Percentiles rank a stretch among this genome's conserved stretches.
Evolutionary conservation across 2,113 vertebrate genomes (phyloP).

Genomic region (Camelus bactrianus): DNA sequence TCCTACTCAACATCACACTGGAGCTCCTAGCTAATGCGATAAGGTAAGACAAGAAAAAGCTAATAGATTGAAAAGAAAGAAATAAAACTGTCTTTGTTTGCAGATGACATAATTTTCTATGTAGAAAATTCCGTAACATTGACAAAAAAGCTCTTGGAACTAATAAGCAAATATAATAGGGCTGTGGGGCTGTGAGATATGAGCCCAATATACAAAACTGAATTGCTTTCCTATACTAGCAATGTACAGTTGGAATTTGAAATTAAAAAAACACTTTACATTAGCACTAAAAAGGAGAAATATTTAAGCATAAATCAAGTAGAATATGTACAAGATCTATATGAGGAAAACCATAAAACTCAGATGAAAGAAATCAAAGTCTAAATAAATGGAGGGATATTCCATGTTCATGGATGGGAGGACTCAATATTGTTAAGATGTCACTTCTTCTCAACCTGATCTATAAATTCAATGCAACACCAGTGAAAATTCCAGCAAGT

Average conservation of each 20-base stretch:
- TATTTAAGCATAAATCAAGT: constrained; percentile 9
- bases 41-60: neutral
- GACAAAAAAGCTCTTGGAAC: neutral
- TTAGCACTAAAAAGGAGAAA: neutral
- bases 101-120: constrained; percentile 23
- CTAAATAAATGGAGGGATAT: constrained; percentile 22
- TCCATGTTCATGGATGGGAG: neutral
- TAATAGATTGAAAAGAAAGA: neutral
- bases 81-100: constrained; percentile 8
- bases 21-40: neutral
- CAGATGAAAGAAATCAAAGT: constrained; percentile 14
- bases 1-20: neutral
- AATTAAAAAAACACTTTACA: neutral
- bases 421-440: constrained; percentile 21
- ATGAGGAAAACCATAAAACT: constrained; percentile 2
- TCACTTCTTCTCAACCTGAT: neutral
- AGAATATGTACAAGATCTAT: constrained; percentile 29
- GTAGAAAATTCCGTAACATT: neutral
- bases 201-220: neutral
- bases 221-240: constrained; percentile 2
- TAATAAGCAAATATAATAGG: constrained; percentile 49
- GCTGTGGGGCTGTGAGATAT: neutral
- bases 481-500: neutral
- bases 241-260: constrained; percentile 28
- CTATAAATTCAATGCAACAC: constrained; percentile 1